Evolutionary conservation across 2,888 invertebrate species (phyloP), one percentile per base, ranked within the genome.

Genomic region (Caenorhabditis zanzibari): DNA sequence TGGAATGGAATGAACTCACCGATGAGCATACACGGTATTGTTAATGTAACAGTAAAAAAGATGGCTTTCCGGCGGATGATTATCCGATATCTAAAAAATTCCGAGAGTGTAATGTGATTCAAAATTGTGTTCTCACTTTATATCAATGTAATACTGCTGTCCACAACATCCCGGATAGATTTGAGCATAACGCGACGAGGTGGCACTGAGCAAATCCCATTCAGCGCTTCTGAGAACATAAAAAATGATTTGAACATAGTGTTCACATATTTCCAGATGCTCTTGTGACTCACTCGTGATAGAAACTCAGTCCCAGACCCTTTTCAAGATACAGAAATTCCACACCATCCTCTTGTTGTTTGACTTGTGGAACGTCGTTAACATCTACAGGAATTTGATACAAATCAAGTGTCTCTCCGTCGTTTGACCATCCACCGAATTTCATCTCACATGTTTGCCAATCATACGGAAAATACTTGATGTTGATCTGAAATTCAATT

Each of bases 401-500:
- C 73, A 89, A 71, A 56, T 88, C 88, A 7, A 89, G 81, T 7
- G 86, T 88, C 76, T 88, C 86, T 84, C 89, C 97, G 94, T 96
- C 96, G 94, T 96, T 96, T 92, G 96, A 96, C 96, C 96, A 96
- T 94, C 96, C 96, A 96, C 90, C 90, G 59, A 90, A 90, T 35
- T 87, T 89, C 82, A 90, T 74, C 26, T 81, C 73, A 66, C 90
- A 90, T 41, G 82, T 75, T 71, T 90, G 90, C 56, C 76, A 84
- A 32, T 90, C 90, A 69, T 90, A 90, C 4, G 90, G 90, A 49
- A 90, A 90, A 88, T 92, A 93, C 86, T 93, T 93, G 14, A 93
- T 93, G 85, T 93, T 91, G 44, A 93, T 93, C 72, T 89, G 66
- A 58, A 83, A 54, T 6, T 52, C 38, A 24, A n/a, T 10, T 7